Evolutionary conservation across 2,797 vertebrate species (phyloP), one percentile per base, ranked within the genome.

Genomic region (Chelon labrosus): DNA sequence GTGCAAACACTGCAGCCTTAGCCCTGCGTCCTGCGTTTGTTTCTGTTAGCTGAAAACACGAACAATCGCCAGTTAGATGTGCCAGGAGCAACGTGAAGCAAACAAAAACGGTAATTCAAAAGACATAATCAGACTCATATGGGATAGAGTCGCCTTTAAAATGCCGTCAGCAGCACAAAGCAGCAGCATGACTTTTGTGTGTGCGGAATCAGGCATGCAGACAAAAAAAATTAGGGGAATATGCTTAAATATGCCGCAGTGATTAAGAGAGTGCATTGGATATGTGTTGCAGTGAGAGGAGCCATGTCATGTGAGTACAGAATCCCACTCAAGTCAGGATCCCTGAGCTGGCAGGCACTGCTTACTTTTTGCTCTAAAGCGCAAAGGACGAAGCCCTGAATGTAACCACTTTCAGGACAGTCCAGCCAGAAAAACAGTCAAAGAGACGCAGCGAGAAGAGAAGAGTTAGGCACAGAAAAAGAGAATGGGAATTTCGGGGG

Each of bases 401-500:
- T n/a, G 44, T 2, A 17, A 8, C 44, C 53, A 12, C 25, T 10
- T 12, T 44, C 16, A 44, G 42, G 42, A 4, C 42, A 46, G 31
- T 20, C 1, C 6, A 49, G 8, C 0, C 47, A 39, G 52, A 17
- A 41, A 62, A 10, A 35, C 37, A 49, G 17, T 2, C 11, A 20
- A 38, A 37, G 44, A 47, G 35, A 10, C 16, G 42, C 10, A 20
- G 44, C 27, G 17, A 58, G 22, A 27, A 53, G n/a, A 76, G 47
- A 51, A 8, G 25, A 62, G 60, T 6, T 7, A 49, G 39, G 22
- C 5, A 16, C 47, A 44, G 22, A 31, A 25, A 41, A 62, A 44
- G 58, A 39, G 25, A 51, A 78, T 31, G 44, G n/a, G 65, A 56
- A 51, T 50, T 75, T 77, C 60, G 38, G 73, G 68, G 58, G 66